Percentiles rank a stretch among this genome's conserved stretches.
These are phyloP conservation scores for Xerus inauris DNA, from an alignment of 2,113 vertebrate genomes.

Conservation along the genomic window DNA sequence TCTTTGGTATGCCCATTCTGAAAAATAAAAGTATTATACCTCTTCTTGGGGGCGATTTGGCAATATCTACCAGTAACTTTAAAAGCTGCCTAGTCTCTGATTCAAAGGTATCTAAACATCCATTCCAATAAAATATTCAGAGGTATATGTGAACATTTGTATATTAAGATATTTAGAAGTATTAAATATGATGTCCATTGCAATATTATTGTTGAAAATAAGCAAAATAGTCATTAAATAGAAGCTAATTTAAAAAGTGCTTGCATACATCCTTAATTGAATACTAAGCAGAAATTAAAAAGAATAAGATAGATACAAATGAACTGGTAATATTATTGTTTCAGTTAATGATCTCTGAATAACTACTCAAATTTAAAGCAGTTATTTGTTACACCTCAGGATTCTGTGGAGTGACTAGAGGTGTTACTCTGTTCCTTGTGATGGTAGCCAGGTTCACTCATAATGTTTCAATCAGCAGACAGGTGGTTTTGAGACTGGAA, in stretches of 20 bases:
- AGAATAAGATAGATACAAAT: background rate
- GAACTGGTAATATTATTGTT: background rate
- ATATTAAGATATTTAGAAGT: background rate
- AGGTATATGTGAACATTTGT: background rate
- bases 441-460: background rate
- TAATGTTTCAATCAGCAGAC: background rate
- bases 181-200: background rate
- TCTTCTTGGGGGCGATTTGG: background rate
- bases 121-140: conserved; percentile 21
- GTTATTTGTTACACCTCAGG: background rate
- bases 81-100: background rate
- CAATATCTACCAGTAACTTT: background rate
- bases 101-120: background rate
- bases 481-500: background rate
- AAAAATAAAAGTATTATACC: background rate
- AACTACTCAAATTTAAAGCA: background rate
- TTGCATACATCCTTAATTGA: background rate
- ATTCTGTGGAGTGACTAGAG: background rate
- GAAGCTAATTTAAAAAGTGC: background rate
- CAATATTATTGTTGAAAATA: background rate
- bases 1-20: background rate
- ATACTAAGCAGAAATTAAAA: background rate
- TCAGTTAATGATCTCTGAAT: background rate
- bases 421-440: background rate
- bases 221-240: background rate